Evolutionary conservation across 1,140 invertebrate genomes (phyloP).

Genomic region (Trichoplusia ni): DNA sequence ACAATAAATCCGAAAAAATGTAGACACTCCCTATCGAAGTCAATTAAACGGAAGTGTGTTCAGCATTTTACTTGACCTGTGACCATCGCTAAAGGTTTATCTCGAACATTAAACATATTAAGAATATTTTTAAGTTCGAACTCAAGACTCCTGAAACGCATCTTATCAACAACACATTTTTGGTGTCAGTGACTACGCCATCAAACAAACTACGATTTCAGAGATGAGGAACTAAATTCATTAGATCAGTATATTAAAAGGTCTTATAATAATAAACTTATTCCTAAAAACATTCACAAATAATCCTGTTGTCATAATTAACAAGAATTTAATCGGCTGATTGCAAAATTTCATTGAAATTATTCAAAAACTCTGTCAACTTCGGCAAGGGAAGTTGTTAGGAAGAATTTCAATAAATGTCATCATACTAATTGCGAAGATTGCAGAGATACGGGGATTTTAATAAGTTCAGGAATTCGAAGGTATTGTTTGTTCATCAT

Average conservation of each 20-base stretch:
- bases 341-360: conserved; percentile 59
- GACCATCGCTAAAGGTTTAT: too few species aligned
- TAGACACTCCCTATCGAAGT: too few species aligned
- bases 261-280: background rate
- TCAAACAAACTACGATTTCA: too few species aligned
- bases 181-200: too few species aligned
- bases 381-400: conserved; percentile 33
- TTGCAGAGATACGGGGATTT: conserved; percentile 13
- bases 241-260: background rate
- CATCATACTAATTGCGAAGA: conserved; percentile 51
- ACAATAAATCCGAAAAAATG: too few species aligned
- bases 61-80: too few species aligned
- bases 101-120: too few species aligned
- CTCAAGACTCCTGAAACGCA: too few species aligned
- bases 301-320: conserved; percentile 4
- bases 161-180: too few species aligned
- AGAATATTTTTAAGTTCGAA: too few species aligned
- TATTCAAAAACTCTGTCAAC: conserved; percentile 37
- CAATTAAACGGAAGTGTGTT: too few species aligned
- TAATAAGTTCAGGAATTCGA: background rate
- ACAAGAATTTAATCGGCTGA: conserved; percentile 39
- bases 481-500: background rate
- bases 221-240: too few species aligned
- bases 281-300: background rate
- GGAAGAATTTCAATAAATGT: conserved; percentile 60